Percentiles rank a stretch among this genome's conserved stretches.
phyloP scores from a whole-genome alignment of 2,113 vertebrate species.

The Malurus alboscapulatus region DNA sequence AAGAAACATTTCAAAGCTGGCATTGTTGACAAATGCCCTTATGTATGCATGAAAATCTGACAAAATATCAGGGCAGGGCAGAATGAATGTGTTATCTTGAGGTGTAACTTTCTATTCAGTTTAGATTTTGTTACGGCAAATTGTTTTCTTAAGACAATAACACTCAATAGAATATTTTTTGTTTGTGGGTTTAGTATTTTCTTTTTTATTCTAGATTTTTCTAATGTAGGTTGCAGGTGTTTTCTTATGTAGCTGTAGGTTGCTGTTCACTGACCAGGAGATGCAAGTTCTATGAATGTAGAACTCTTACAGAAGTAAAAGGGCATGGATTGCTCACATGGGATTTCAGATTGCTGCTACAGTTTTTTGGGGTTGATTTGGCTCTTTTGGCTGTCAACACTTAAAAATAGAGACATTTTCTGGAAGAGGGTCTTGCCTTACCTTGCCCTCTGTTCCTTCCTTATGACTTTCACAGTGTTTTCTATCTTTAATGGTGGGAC shows the following conservation, averaged over 20 bases:
- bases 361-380: background rate
- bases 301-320: background rate
- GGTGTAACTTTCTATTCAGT: background rate
- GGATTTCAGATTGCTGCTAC: background rate
- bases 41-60: background rate
- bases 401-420: background rate
- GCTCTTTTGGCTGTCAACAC: background rate
- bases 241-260: background rate
- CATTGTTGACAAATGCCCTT: background rate
- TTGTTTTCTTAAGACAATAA: background rate
- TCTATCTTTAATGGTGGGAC: constrained; percentile 75
- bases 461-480: constrained; percentile 78
- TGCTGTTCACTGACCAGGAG: background rate
- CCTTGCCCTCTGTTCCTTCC: constrained; percentile 81
- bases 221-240: background rate
- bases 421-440: constrained; percentile 22
- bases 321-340: background rate
- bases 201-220: background rate
- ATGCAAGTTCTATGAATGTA: background rate
- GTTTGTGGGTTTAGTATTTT: background rate
- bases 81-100: background rate
- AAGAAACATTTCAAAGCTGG: background rate
- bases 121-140: background rate
- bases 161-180: background rate
- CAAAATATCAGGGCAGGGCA: background rate